These are phyloP conservation scores for Hephaestus fuliginosus DNA, from an alignment of 2,797 vertebrate species.

Conservation along the genomic window DNA sequence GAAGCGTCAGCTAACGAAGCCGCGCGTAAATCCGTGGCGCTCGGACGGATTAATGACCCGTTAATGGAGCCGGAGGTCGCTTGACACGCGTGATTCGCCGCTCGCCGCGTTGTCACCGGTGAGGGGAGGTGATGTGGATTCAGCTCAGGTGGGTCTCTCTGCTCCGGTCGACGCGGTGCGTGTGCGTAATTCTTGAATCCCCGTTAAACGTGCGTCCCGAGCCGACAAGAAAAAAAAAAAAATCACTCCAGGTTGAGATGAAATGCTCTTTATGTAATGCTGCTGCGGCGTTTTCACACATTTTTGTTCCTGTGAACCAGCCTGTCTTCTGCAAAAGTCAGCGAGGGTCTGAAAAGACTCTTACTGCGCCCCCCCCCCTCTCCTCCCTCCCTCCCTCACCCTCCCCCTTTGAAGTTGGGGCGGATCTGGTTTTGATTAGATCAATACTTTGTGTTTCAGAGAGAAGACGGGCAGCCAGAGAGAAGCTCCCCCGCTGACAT, in stretches of 20 bases:
- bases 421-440: constrained; percentile 97
- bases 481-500: constrained; percentile 94
- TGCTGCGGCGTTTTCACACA: constrained; percentile 64
- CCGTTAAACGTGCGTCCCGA: constrained; percentile 2
- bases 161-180: not conserved
- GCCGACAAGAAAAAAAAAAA: not conserved
- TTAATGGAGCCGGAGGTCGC: constrained; percentile 22
- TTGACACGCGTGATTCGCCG: constrained; percentile 13
- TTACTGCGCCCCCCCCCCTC: constrained; percentile 76
- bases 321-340: constrained; percentile 74
- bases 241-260: constrained; percentile 39
- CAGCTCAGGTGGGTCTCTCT: constrained; percentile 23
- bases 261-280: constrained; percentile 67
- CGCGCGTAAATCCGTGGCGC: constrained; percentile 27
- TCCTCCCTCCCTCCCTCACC: constrained; percentile 79
- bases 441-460: constrained; percentile 95
- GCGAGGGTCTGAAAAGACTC: constrained; percentile 86
- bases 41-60: constrained; percentile 37
- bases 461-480: constrained; percentile 87
- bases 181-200: constrained; percentile 20
- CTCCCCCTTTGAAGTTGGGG: constrained; percentile 92
- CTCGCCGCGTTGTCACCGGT: not conserved
- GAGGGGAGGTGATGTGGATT: not conserved
- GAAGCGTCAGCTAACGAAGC: constrained; percentile 20
- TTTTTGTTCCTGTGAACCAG: constrained; percentile 34